Evolutionary conservation across 2,797 vertebrate genomes (phyloP).

Genomic region (Sebastes miniatus): DNA sequence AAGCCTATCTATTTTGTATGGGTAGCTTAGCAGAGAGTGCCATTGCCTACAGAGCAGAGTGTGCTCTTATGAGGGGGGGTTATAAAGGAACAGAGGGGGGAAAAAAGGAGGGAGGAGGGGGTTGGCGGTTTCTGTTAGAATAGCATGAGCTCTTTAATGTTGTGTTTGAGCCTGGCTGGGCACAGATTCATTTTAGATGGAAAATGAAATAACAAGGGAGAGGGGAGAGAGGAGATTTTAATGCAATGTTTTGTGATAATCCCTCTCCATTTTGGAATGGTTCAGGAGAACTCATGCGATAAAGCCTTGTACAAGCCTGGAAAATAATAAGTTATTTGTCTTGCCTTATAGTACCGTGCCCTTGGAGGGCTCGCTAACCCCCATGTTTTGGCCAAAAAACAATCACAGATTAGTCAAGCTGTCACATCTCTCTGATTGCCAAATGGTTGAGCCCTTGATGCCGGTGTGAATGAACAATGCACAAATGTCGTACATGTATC

Average conservation of each 20-base stretch:
- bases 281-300: slow-evolving; percentile 77
- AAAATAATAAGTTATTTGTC: slow-evolving; percentile 81
- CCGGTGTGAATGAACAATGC: slow-evolving; percentile 62
- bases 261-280: slow-evolving; percentile 78
- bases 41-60: slow-evolving; percentile 71
- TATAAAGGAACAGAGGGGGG: slow-evolving; percentile 53
- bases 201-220: slow-evolving; percentile 78
- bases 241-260: slow-evolving; percentile 80
- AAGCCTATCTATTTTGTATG: slow-evolving; percentile 74
- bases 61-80: slow-evolving; percentile 46
- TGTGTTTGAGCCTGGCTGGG: slow-evolving; percentile 76
- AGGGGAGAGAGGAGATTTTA: slow-evolving; percentile 73
- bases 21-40: slow-evolving; percentile 64
- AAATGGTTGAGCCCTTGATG: slow-evolving; percentile 69
- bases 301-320: slow-evolving; percentile 77
- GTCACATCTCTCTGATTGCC: slow-evolving; percentile 73
- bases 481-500: slow-evolving; percentile 56
- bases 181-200: slow-evolving; percentile 76
- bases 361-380: slow-evolving; percentile 67
- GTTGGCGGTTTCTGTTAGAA: slow-evolving; percentile 62
- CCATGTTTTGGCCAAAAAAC: slow-evolving; percentile 72
- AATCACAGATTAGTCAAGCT: slow-evolving; percentile 79
- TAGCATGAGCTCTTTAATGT: slow-evolving; percentile 74
- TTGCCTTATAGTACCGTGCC: slow-evolving; percentile 70
- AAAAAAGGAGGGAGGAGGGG: slow-evolving; percentile 46